Base-by-base conservation (phyloP, 1,140 invertebrate species). In the Mylabris phalerata region DNA sequence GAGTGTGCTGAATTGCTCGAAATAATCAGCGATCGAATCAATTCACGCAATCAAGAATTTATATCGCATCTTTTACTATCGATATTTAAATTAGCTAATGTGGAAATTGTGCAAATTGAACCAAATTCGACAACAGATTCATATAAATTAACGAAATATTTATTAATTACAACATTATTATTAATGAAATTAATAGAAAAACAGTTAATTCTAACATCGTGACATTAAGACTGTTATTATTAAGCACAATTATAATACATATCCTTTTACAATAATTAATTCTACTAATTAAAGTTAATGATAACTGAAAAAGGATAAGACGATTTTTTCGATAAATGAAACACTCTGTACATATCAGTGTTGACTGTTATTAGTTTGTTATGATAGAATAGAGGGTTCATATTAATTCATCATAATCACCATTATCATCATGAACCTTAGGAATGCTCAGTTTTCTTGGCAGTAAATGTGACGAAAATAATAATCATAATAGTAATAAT, bases 21-120 rank as follows among this genome's bases (percentile, higher is more conserved):
- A 73, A 81, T 85, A 51, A 82, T 94, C 46, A 89, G 88, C 67
- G 81, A 86, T 44, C 86, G 89, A 68, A 92, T 94, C 66, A 93
- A 92, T 75, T 84, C 83, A 32, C 86, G 87, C 66, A 83, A 92
- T 71, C 84, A 88, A 44, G 87, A 92, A 67, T 85, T 93, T 52
- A 86, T 89, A 63, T 89, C 88, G 19, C 89, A 93, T 75, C 83
- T 90, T 39, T 79, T 92, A 9, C 80, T 94, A 7, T 93, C 90
- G 60, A 90, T 93, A 71, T 89, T 93, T 75, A 93, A 93, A 78
- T 89, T 93, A 78, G 89, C 90, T n/a, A 89, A 92, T 78, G 89
- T 92, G 13, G 88, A 92, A 73, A 86, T 90, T 38, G 80, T 86
- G 41, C 71, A 70, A 45, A 64, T 73, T 19, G 70, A 74, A 57